phyloP scores from a whole-genome alignment of 1,140 invertebrate species.

The Neodiprion fabricii region DNA sequence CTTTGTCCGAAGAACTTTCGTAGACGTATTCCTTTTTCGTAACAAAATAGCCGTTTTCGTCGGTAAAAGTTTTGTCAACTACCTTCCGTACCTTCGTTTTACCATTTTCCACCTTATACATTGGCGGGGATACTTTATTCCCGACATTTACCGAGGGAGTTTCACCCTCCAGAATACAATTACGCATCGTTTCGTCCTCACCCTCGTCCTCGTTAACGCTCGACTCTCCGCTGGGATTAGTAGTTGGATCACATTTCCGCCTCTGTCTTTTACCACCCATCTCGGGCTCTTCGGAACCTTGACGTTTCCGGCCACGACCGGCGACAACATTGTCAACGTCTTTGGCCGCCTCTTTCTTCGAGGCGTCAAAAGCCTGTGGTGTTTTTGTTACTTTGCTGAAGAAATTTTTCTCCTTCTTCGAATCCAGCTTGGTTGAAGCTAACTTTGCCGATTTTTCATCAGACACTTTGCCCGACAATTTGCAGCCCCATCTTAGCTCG shows the following conservation, averaged over 20 bases:
- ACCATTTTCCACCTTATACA: conserved; percentile 32
- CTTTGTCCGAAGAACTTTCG: conserved; percentile 50
- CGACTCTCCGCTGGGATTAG: conserved; percentile 43
- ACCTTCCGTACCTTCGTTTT: conserved; percentile 50
- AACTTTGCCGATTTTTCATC: conserved; percentile 16
- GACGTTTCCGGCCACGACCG: conserved; percentile 40
- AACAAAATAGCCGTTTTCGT: conserved; percentile 53
- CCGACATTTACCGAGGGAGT: neutral
- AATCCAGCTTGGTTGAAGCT: conserved; percentile 27
- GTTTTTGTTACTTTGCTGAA: conserved; percentile 41
- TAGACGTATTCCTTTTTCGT: conserved; percentile 52
- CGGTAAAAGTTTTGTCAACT: conserved; percentile 47
- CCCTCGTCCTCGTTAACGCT: conserved; percentile 32
- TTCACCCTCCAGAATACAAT: conserved; percentile 28
- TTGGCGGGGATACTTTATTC: conserved; percentile 37
- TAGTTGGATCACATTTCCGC: conserved; percentile 39
- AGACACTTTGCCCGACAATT: neutral
- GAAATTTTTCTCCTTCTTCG: conserved; percentile 46
- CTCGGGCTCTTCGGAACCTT: conserved; percentile 37
- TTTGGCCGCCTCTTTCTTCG: neutral
- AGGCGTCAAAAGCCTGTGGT: conserved; percentile 7
- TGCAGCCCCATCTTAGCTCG: conserved; percentile 10
- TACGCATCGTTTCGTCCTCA: conserved; percentile 29
- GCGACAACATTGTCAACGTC: too few relatives aligned
- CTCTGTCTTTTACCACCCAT: conserved; percentile 44